Conservation (phyloP, 2,113 vertebrate species). For the Triplophysa rosa region DNA sequence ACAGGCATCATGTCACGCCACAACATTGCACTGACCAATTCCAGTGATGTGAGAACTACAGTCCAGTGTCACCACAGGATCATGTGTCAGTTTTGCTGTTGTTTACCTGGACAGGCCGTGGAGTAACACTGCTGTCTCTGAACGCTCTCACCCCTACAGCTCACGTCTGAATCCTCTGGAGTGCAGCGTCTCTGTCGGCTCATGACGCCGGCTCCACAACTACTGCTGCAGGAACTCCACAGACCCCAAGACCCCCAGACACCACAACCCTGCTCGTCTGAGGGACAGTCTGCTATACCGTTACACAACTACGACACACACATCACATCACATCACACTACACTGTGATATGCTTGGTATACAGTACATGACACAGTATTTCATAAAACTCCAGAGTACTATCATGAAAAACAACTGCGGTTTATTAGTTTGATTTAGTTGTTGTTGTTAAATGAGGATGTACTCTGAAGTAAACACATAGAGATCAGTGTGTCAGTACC, state of each 20-base stretch:
- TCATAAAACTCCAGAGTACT: no score
- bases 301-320: conserved; percentile 80
- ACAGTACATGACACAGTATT: no score
- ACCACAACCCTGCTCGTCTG: conserved; percentile 76
- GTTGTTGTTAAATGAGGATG: no score
- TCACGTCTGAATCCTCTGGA: conserved; percentile 59
- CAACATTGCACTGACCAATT: no score
- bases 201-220: conserved; percentile 77
- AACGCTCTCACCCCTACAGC: conserved; percentile 71
- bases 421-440: no score
- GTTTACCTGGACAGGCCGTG: conserved; percentile 77
- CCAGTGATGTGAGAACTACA: no score
- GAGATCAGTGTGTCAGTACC: conserved; percentile 60
- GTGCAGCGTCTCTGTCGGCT: conserved; percentile 71
- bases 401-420: no score
- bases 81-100: neutral
- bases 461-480: neutral
- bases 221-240: conserved; percentile 79
- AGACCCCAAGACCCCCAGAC: conserved; percentile 80
- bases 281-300: conserved; percentile 75
- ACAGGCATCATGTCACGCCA: neutral
- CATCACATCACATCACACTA: neutral
- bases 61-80: no score
- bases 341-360: no score
- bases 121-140: conserved; percentile 81